Base-by-base conservation (phyloP, 2,797 vertebrate species). In the Acrocephalus scirpaceus region DNA sequence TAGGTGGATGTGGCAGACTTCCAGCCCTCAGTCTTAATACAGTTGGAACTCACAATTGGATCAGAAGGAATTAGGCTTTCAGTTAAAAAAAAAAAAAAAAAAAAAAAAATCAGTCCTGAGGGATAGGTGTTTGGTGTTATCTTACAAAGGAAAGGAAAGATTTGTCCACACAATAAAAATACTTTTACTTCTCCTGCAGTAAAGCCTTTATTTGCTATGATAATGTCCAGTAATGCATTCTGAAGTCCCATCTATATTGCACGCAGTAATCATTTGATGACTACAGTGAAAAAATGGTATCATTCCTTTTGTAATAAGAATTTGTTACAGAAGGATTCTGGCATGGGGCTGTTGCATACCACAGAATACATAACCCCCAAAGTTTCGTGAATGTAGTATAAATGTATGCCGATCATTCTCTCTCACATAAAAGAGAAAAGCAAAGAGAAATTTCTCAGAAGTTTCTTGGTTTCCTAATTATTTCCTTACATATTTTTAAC, bases 11-110 rank as follows among this genome's bases (percentile, higher is more conserved):
- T 48, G n/a, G 36, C 58, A 56, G 54, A 58, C 47, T 86, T 91
- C 50, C 53, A 92, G 70, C 9, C 26, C 61, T 72, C 42, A 58
- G 38, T 74, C 34, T 86, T 80, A 85, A 76, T 80, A 54, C 29
- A 65, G 30, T 36, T 79, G 67, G 47, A 96, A 92, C 16, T 75
- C 61, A 47, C 65, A 86, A 71, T 67, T 86, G 58, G 45, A 91
- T 94, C 61, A 84, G 66, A 67, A 90, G n/a, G 69, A 86, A 80
- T 85, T 77, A 86, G 53, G 26, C 32, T 93, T 87, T 93, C 75
- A 48, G 22, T 73, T 11, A 38, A 56, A 51, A 10, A 16, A 58
- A 36, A 36, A 36, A 76, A 87, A 88, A 53, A 77, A 82, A 32
- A 22, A 67, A 84, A 70, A 54, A 83, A 29, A 18, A 71, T 40